A percentile compares a stretch with the other conserved stretches of the same genome.
Evolutionary conservation across 1,140 invertebrate genomes (phyloP).

Genomic region (Dryas iulia): DNA sequence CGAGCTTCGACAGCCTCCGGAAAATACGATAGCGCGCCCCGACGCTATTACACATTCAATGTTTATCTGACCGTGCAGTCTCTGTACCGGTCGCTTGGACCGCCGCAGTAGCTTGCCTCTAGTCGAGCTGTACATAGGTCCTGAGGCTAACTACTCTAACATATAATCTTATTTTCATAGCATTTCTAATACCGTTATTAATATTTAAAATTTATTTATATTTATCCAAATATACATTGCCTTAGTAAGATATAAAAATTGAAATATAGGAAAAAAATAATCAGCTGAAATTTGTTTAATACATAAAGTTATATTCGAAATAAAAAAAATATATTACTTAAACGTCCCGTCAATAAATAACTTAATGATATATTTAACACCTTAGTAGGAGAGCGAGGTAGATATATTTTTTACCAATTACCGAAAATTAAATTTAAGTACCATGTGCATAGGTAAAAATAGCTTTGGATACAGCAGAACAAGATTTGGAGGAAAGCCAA

Average conservation of each 20-base stretch:
- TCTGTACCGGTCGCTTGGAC: constrained; percentile 44
- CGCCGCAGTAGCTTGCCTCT: constrained; percentile 4
- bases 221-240: no score
- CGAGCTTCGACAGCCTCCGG: constrained; percentile 61
- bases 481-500: constrained; percentile 34
- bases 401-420: background rate
- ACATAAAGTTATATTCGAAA: no score
- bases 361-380: background rate
- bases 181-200: no score
- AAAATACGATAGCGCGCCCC: constrained; percentile 67
- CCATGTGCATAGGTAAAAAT: constrained; percentile 56
- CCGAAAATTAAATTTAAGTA: constrained; percentile 24
- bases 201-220: no score
- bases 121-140: background rate
- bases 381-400: background rate
- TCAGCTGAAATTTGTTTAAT: no score
- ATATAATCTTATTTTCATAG: no score
- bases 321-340: no score
- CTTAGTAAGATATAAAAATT: no score
- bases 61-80: constrained; percentile 63
- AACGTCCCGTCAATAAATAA: no score
- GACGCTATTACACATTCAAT: constrained; percentile 64
- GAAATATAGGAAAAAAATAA: no score
- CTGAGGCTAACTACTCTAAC: background rate
- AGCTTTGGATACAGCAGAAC: constrained; percentile 52